Evolutionary conservation across 2,797 vertebrate genomes (phyloP).

Genomic region (Pipistrellus kuhlii): DNA sequence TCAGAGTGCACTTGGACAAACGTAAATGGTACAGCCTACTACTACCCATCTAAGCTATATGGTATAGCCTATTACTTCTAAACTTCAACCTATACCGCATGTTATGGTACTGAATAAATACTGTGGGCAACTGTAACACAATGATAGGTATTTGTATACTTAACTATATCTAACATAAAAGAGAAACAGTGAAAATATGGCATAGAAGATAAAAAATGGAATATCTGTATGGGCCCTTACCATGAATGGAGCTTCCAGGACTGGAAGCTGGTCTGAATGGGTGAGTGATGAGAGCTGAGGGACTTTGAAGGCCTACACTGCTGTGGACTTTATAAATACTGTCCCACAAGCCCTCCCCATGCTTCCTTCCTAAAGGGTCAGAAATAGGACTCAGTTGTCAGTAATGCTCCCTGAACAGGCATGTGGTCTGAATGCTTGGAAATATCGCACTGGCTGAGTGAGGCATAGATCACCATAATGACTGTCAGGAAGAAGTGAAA

Average conservation of each 20-base stretch:
- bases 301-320: not conserved
- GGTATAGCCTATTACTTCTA: not conserved
- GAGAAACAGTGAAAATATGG: not conserved
- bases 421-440: not conserved
- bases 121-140: not conserved
- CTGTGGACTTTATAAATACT: not conserved
- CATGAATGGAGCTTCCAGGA: not conserved
- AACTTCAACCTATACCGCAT: not conserved
- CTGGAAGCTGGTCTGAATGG: not conserved
- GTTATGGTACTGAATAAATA: not conserved
- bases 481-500: not conserved
- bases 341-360: not conserved
- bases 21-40: not conserved
- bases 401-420: not conserved
- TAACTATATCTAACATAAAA: not conserved
- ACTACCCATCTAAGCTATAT: not conserved
- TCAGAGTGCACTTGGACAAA: not conserved
- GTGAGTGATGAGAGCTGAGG: not conserved
- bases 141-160: not conserved
- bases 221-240: not conserved
- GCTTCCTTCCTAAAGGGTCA: not conserved
- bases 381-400: not conserved
- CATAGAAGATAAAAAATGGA: not conserved
- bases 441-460: not conserved
- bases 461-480: not conserved